Evolutionary conservation across 2,113 vertebrate genomes (phyloP).

Genomic region (Diadophis punctatus): DNA sequence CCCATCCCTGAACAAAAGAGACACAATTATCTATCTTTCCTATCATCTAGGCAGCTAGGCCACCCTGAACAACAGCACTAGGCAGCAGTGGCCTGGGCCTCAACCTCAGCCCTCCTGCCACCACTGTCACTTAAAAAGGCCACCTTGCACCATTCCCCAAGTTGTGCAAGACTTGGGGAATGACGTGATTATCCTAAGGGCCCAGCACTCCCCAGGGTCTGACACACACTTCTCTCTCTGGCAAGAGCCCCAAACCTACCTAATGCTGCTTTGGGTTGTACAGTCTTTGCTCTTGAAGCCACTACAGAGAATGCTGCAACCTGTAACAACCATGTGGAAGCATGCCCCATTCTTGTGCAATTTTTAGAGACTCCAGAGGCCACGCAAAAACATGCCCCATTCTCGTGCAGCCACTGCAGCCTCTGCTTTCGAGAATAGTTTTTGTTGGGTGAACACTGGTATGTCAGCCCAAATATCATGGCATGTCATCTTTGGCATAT

Average conservation of each 20-base stretch:
- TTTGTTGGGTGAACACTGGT: not conserved
- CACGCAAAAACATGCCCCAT: not conserved
- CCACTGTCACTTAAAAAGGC: not conserved
- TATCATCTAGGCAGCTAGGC: not conserved
- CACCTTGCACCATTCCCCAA: not conserved
- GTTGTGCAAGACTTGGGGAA: not conserved
- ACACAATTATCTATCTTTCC: not conserved
- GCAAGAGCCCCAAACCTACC: not conserved
- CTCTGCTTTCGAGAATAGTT: not conserved
- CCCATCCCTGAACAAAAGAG: not conserved
- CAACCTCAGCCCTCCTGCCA: not conserved
- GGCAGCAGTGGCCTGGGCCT: not conserved
- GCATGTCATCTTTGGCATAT: too few relatives aligned
- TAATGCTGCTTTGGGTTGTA: not conserved
- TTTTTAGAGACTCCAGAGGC: not conserved
- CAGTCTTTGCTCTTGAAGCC: not conserved
- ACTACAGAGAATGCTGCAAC: not conserved
- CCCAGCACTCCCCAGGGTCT: not conserved
- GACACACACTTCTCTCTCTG: not conserved
- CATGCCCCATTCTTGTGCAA: not conserved
- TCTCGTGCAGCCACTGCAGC: not conserved
- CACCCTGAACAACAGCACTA: not conserved
- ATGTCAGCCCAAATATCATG: not conserved
- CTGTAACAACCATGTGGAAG: not conserved
- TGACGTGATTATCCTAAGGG: not conserved